Evolutionary conservation across 2,888 invertebrate species (phyloP).

Genomic region (Chromoteleia sp.): DNA sequence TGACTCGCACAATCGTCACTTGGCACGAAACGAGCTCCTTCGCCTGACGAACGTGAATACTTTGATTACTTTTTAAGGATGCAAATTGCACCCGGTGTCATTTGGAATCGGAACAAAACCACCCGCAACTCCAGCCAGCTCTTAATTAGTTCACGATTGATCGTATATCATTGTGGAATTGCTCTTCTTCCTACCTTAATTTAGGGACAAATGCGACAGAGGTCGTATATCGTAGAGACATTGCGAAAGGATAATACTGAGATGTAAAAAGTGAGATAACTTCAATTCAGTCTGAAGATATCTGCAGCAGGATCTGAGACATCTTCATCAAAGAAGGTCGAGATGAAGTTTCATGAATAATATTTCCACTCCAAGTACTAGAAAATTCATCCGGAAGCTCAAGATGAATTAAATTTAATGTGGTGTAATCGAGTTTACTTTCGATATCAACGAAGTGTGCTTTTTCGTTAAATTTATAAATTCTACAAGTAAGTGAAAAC

Average conservation of each 20-base stretch:
- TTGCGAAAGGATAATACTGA: not conserved
- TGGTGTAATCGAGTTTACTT: no score
- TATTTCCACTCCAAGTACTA: not conserved
- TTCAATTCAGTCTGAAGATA: slow-evolving; percentile 4
- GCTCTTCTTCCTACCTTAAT: not conserved
- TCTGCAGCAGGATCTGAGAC: slow-evolving; percentile 5
- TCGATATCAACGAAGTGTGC: no score
- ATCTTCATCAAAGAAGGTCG: not conserved
- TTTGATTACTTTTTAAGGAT: slow-evolving; percentile 12
- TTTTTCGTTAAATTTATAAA: no score
- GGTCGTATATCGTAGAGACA: slow-evolving; percentile 7
- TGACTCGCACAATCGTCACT: slow-evolving; percentile 37
- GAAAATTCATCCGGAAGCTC: not conserved
- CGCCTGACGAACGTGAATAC: slow-evolving; percentile 18
- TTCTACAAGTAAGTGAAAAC: no score
- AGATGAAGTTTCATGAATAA: slow-evolving; percentile 19
- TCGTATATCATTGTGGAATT: slow-evolving; percentile 1
- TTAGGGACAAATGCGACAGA: not conserved
- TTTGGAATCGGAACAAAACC: not conserved
- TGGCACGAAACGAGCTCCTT: slow-evolving; percentile 20
- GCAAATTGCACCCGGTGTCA: slow-evolving; percentile 1
- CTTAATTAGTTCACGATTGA: slow-evolving; percentile 16
- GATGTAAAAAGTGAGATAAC: not conserved
- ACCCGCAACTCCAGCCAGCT: slow-evolving; percentile 10
- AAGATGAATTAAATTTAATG: no score